Evolutionary conservation across 2,797 vertebrate genomes (phyloP).

Genomic region (Lacerta viridis): DNA sequence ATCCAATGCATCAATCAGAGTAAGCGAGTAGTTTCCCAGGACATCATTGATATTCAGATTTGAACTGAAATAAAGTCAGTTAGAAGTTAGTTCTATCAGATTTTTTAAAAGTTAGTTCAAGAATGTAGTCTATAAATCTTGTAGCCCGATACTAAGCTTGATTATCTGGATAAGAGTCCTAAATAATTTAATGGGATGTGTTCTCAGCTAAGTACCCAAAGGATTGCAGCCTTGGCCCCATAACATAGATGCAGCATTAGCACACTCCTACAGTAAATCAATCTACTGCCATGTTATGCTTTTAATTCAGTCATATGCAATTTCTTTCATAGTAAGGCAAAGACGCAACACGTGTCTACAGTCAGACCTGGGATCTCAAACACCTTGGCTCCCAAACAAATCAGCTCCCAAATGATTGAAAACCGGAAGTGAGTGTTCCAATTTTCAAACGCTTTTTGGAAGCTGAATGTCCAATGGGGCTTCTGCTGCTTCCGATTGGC

Average conservation of each 20-base stretch:
- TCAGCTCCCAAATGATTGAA: too few relatives aligned
- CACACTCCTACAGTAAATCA: neutral
- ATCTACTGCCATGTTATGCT: neutral
- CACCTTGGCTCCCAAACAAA: too few relatives aligned
- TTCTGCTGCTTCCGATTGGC: too few relatives aligned
- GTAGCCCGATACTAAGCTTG: neutral
- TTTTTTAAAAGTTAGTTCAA: neutral
- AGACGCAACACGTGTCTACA: neutral
- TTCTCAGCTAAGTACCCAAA: neutral
- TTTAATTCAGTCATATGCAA: neutral
- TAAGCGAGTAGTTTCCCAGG: constrained; percentile 97
- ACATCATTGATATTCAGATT: constrained; percentile 99
- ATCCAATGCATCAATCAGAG: constrained; percentile 94
- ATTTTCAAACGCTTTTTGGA: too few relatives aligned
- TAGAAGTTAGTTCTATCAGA: constrained; percentile 22
- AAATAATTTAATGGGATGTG: neutral
- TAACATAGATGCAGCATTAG: neutral
- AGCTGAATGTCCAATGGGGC: too few relatives aligned
- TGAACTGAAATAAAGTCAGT: constrained; percentile 85
- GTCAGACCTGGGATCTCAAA: too few relatives aligned
- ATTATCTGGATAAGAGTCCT: neutral
- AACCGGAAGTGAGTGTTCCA: too few relatives aligned
- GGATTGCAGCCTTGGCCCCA: neutral
- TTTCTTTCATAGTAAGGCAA: neutral
- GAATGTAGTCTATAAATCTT: neutral